phyloP scores from a whole-genome alignment of 2,888 invertebrate genomes.

The Baronia brevicornis region DNA sequence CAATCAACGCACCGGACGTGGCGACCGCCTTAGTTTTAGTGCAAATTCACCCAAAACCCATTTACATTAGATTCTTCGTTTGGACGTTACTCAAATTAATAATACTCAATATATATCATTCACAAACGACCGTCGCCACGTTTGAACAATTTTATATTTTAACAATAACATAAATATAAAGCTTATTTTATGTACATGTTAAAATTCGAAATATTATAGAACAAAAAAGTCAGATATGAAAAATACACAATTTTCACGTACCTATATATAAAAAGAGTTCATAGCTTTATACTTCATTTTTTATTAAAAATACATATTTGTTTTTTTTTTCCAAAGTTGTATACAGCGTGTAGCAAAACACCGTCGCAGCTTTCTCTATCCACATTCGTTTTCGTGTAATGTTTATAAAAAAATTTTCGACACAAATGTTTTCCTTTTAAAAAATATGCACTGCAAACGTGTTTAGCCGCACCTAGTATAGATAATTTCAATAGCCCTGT shows the following conservation, averaged over 20 bases:
- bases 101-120: neutral
- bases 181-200: constrained; percentile 43
- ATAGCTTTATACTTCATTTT: constrained; percentile 10
- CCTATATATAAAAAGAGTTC: constrained; percentile 6
- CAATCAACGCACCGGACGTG: no score
- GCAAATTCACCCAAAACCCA: no score
- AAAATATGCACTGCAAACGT: constrained; percentile 14
- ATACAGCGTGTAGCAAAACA: constrained; percentile 15
- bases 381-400: no score
- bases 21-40: no score
- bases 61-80: no score
- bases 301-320: constrained; percentile 24
- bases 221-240: constrained; percentile 17
- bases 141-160: constrained; percentile 10
- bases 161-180: constrained; percentile 38
- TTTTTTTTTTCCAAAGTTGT: constrained; percentile 17
- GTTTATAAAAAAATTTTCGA: neutral
- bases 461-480: constrained; percentile 8
- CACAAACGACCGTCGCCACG: constrained; percentile 6
- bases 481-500: constrained; percentile 47
- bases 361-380: no score
- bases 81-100: neutral
- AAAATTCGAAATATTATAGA: constrained; percentile 36
- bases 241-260: constrained; percentile 21
- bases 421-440: neutral